Evolutionary conservation across 2,888 invertebrate genomes (phyloP), one percentile per base, ranked within the genome.

Genomic region (Drosophila barbarae): DNA sequence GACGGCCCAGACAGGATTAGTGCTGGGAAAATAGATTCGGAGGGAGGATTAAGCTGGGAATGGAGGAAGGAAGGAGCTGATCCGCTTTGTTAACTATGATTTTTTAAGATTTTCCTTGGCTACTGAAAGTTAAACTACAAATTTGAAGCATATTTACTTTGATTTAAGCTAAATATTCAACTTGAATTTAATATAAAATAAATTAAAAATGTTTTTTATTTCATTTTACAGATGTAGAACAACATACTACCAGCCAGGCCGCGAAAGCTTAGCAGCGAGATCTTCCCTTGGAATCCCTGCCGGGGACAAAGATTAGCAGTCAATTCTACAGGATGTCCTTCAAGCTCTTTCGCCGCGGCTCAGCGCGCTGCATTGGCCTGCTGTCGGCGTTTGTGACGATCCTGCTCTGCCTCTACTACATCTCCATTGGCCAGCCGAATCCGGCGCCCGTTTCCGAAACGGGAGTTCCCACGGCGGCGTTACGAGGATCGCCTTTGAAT

Each of bases 321-420:
- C 63, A 47, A 41, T 28, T 41, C 3, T 18, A 18, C 28, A 59
- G 50, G 35, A 90, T 90, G 90, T 84, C 87, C 60, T 86, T 89
- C 67, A 90, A 89, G 80, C 73, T 89, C 68, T 89, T 89, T 73
- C 87, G 90, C 54, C 87, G 90, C 57, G 89, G 90, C 41, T 88
- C 89, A 39, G 89, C 90, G 54, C 87, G 87, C 67, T 90, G 89
- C 71, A 87, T 90, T 67, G 89, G 90, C 50, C 77, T 90, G 50
- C 71, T 90, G 59, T 88, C 89, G 56, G 89, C 88, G 12, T 89
- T 89, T 74, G 86, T 90, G 53, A 89, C 89, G n/a, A 89, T 89
- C 64, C 68, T 90, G 52, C 74, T 90, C 38, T 90, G 89, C 64
- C 82, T 90, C 15, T 90, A 90, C 72, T 90, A 90, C 74, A 90